Conservation (phyloP, 2,888 invertebrate species). For the Cheilosia pagana region DNA sequence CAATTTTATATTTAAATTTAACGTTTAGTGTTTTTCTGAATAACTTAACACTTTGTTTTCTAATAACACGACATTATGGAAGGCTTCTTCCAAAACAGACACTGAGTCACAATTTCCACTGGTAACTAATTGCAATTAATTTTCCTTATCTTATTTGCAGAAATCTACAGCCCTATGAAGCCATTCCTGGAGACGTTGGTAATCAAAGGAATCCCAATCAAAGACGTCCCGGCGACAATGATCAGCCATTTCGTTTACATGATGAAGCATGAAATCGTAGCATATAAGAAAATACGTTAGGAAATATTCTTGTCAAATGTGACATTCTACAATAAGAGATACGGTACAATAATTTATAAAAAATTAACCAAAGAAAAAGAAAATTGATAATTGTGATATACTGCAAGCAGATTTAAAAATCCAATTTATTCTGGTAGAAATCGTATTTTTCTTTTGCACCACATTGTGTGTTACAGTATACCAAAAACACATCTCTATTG, state of each 20-base stretch:
- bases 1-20: no score
- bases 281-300: conserved; percentile 41
- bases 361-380: background rate
- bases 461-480: background rate
- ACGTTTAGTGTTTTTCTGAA: no score
- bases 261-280: conserved; percentile 48
- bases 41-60: no score
- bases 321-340: conserved; percentile 47
- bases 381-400: conserved; percentile 24
- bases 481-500: background rate
- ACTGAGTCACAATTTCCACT: background rate
- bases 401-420: conserved; percentile 18
- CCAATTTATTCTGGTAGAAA: background rate
- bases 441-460: conserved; percentile 1
- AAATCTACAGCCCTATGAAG: conserved; percentile 68
- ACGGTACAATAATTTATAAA: conserved; percentile 45
- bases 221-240: conserved; percentile 14
- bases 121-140: background rate
- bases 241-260: conserved; percentile 45
- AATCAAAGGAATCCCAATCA: conserved; percentile 14
- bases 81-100: background rate
- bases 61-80: background rate
- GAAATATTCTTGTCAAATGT: conserved; percentile 18
- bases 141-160: conserved; percentile 37
- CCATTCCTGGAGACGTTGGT: conserved; percentile 54